Percentiles rank a stretch among this genome's conserved stretches.
These are phyloP conservation scores for Solenodon paradoxus DNA, from an alignment of 2,113 vertebrate species.

Conservation along the genomic window DNA sequence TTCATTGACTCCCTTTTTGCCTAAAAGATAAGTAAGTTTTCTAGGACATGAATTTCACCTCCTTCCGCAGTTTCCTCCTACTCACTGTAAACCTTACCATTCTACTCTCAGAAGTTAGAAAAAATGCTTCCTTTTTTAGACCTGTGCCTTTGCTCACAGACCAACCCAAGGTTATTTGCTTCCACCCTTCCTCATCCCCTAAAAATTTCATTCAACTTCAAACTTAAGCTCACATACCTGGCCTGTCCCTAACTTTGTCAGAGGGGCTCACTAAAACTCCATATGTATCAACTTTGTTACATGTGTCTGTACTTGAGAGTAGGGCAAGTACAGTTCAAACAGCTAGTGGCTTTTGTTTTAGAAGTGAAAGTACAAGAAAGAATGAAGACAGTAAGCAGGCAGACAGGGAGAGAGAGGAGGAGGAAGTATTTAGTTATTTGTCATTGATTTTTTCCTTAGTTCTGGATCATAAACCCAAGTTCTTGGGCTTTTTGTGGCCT, in stretches of 20 bases:
- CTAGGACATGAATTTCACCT: not conserved
- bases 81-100: not conserved
- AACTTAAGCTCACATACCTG: not conserved
- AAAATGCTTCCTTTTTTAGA: not conserved
- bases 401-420: too few species aligned
- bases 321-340: not conserved
- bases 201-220: not conserved
- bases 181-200: not conserved
- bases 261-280: not conserved
- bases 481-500: too few species aligned
- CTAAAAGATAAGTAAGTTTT: not conserved
- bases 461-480: too few species aligned
- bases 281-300: too few species aligned
- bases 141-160: not conserved
- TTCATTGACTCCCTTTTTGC: not conserved
- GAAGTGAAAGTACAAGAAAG: too few species aligned
- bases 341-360: too few species aligned
- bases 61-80: not conserved
- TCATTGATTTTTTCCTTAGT: too few species aligned
- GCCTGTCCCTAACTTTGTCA: not conserved
- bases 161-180: not conserved
- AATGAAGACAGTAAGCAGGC: too few species aligned
- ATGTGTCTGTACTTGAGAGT: too few species aligned
- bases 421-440: too few species aligned
- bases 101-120: not conserved